Base-by-base conservation (phyloP, 2,888 invertebrate species). In the Troides aeacus region DNA sequence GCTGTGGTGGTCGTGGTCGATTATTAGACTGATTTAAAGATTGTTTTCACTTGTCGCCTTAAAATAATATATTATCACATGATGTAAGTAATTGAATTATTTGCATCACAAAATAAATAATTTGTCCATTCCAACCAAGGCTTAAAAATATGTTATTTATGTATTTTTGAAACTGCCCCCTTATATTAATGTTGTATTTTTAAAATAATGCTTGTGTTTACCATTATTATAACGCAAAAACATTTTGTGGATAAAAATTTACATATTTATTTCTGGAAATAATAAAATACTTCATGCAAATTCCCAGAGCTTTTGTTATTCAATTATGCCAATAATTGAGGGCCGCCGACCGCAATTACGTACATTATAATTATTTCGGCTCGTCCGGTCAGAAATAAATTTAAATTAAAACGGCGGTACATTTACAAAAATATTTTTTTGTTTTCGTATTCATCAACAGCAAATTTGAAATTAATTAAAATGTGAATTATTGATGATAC, bases 281-380 rank as follows among this genome's bases (percentile, higher is more conserved):
- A 53, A 64, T 61, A 64, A 64, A 61, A 64, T 24, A 58, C 61
- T 64, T 56, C 23, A 57, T n/a, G 10, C 57, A 36, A 68, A 62
- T 65, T 61, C 46, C 50, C 64, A 17, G 18, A 57, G 56, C 64
- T 58, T 65, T 61, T 69, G 65, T 69, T 57, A 69, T 69, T 65
- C 69, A 69, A 69, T 69, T 65, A 58, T 62, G 58, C 36, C 64
- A 46, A 69, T 69, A 62, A 69, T 57, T 69, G 69, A 58, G 36
- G 62, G 46, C 50, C 56, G 69, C 65, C 64, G 62, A 62, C 69
- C 69, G 69, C 60, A 69, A 65, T 65, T 69, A 65, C 62, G 69
- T 62, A 58, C 69, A 57, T 65, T 57, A 65, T 62, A 65, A 64
- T 69, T 69, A 65, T 69, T 65, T 56, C 62, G 46, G 46, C 56